A percentile compares a stretch with the other conserved stretches of the same genome.
These are phyloP conservation scores for Nephotettix cincticeps DNA, from an alignment of 1,140 invertebrate species.

Conservation along the genomic window DNA sequence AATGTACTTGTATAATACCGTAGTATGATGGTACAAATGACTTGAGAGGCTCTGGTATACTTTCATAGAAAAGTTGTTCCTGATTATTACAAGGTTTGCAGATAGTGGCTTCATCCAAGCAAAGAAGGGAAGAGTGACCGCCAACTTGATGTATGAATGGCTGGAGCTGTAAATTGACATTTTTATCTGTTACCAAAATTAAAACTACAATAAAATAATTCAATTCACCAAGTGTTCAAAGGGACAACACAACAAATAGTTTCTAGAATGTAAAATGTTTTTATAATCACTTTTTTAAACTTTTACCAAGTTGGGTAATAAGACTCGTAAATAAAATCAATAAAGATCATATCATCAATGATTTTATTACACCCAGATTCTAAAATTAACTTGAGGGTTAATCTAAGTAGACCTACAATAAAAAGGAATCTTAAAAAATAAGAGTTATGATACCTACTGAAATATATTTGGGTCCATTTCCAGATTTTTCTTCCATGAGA, in stretches of 20 bases:
- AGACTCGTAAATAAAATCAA: not conserved
- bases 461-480: not conserved
- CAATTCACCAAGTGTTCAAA: too few relatives aligned
- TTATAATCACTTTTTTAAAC: not conserved
- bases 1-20: conserved; percentile 45
- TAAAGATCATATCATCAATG: not conserved
- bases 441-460: not conserved
- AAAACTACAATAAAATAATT: too few relatives aligned
- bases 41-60: conserved; percentile 52
- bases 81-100: conserved; percentile 60
- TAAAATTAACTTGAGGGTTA: not conserved
- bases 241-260: too few relatives aligned
- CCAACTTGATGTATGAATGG: conserved; percentile 59
- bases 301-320: not conserved
- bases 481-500: not conserved
- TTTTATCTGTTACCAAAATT: too few relatives aligned
- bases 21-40: conserved; percentile 55
- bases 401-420: not conserved
- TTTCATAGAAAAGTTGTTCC: conserved; percentile 58
- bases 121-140: conserved; percentile 59
- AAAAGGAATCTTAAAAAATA: not conserved
- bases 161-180: conserved; percentile 40
- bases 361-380: not conserved
- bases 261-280: not conserved
- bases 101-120: conserved; percentile 56